Percentiles rank a stretch among this genome's conserved stretches.
Evolutionary conservation across 2,797 vertebrate genomes (phyloP).

Genomic region (Spinibarbus caldwelli): DNA sequence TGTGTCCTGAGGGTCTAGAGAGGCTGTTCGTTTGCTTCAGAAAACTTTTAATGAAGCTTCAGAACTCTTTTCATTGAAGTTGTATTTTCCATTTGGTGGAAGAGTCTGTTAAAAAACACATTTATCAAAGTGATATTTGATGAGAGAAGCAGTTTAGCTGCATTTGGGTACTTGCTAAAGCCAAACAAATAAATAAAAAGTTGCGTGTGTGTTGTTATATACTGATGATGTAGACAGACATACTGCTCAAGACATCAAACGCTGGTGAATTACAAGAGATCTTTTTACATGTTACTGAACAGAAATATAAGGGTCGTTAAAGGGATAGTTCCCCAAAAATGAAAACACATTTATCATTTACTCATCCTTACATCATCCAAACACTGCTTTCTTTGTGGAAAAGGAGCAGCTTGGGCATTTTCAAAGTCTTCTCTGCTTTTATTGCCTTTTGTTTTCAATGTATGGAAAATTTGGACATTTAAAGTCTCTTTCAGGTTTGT

Average conservation of each 20-base stretch:
- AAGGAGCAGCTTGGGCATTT: not conserved
- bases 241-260: not conserved
- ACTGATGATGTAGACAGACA: conserved; percentile 4
- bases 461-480: not conserved
- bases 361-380: conserved; percentile 23
- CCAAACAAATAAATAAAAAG: not conserved
- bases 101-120: conserved; percentile 12
- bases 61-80: conserved; percentile 63
- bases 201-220: not conserved
- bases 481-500: not conserved
- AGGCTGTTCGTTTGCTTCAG: conserved; percentile 63
- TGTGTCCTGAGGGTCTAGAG: conserved; percentile 44
- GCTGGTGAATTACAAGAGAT: not conserved
- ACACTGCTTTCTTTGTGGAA: not conserved
- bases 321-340: not conserved
- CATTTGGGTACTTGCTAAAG: not conserved
- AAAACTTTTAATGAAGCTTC: conserved; percentile 77
- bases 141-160: conserved; percentile 2
- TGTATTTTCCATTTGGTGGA: conserved; percentile 26
- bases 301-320: not conserved
- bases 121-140: conserved; percentile 40
- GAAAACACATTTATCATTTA: not conserved
- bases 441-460: not conserved
- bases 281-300: not conserved
- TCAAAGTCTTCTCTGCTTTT: not conserved